Percentiles rank a stretch among this genome's conserved stretches.
phyloP scores from a whole-genome alignment of 2,888 invertebrate species.

The Scaeva pyrastri region DNA sequence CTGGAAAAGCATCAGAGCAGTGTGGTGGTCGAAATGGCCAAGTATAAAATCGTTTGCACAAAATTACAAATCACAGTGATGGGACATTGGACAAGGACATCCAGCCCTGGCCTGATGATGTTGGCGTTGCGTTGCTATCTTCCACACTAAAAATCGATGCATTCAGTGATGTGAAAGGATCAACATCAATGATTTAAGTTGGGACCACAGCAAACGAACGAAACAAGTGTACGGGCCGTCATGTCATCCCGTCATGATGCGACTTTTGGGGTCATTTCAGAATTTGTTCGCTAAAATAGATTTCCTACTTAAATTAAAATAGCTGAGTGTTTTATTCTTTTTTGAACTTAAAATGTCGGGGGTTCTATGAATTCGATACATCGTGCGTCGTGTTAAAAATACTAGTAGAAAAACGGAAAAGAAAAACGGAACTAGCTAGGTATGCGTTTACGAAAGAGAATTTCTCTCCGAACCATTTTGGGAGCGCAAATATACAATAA shows the following conservation, averaged over 20 bases:
- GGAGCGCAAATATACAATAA: no score
- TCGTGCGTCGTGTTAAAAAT: no score
- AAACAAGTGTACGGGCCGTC: constrained; percentile 24
- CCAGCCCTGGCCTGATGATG: constrained; percentile 16
- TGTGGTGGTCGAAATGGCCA: constrained; percentile 38
- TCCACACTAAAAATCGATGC: constrained; percentile 64
- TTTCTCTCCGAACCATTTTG: no score
- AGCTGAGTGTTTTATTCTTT: constrained; percentile 53
- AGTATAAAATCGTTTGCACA: constrained; percentile 66
- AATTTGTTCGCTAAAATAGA: constrained; percentile 46
- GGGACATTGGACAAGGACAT: constrained; percentile 33
- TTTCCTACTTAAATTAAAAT: constrained; percentile 55
- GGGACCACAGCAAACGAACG: constrained; percentile 59
- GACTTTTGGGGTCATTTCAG: constrained; percentile 60
- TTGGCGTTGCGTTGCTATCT: constrained; percentile 27
- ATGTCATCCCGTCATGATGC: constrained; percentile 15
- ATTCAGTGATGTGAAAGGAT: constrained; percentile 67
- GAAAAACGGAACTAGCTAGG: no score
- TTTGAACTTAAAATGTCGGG: constrained; percentile 30
- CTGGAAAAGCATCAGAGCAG: background rate
- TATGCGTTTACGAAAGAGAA: no score
- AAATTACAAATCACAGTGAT: constrained; percentile 76
- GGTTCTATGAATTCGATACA: background rate
- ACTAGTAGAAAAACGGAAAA: no score
- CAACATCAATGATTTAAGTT: constrained; percentile 62